phyloP scores from a whole-genome alignment of 2,113 vertebrate species.

The Anhinga rufa region DNA sequence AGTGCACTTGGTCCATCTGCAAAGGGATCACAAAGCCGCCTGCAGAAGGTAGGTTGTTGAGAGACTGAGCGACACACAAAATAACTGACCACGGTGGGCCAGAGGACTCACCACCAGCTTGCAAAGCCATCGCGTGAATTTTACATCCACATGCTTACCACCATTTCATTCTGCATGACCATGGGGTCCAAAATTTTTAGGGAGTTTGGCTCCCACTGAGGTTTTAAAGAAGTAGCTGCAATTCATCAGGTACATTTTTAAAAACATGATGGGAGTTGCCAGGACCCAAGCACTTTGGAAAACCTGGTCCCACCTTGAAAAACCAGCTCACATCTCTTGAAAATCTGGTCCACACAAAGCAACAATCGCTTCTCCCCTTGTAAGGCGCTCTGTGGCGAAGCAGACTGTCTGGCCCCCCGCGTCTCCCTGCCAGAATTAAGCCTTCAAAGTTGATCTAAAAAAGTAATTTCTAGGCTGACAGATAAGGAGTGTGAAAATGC shows the following conservation, averaged over 20 bases:
- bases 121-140: rapidly evolving
- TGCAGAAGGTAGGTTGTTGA: background rate
- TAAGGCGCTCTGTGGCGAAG: background rate
- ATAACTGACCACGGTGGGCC: background rate
- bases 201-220: background rate
- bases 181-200: rapidly evolving
- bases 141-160: rapidly evolving
- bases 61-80: background rate
- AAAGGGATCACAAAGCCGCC: background rate
- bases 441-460: background rate
- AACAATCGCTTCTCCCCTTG: background rate
- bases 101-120: rapidly evolving
- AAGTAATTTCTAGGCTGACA: background rate
- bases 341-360: slow-evolving; percentile 6
- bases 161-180: background rate
- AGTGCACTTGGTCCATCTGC: background rate
- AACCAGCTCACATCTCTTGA: slow-evolving; percentile 45
- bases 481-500: slow-evolving; percentile 1
- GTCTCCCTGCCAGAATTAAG: background rate
- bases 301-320: slow-evolving; percentile 22
- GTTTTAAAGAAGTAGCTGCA: background rate
- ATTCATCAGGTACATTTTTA: background rate
- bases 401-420: background rate
- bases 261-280: background rate
- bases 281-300: background rate